Base-by-base conservation (phyloP, 2,888 invertebrate genomes). In the Thecocarcelia acutangulata region DNA sequence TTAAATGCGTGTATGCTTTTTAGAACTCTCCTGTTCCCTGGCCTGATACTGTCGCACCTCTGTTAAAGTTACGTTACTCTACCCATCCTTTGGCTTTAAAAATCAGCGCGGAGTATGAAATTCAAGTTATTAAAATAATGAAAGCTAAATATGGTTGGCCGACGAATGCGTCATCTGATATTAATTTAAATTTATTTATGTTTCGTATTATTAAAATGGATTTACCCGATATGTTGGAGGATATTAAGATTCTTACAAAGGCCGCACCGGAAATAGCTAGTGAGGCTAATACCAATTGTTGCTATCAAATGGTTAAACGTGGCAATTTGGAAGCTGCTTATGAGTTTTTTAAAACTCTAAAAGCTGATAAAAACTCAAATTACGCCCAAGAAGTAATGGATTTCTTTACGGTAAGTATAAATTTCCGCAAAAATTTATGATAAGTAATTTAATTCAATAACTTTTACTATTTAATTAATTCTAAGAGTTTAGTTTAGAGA, bases 91-190 rank as follows among this genome's bases (percentile, higher is more conserved):
- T 90, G 40, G 89, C 90, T 8, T 76, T 86, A 0, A 89, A 89
- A 81, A 91, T 91, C 40, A 87, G 87, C 64, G 87, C 87, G 0
- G 89, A 90, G 84, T 90, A 89, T 73, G 90, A 91, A 78, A 87
- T 89, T 40, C 91, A 91, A 85, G 87, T 87, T 9, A 89, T 91
- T 8, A 91, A 91, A 85, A 89, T 90, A 15, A 89, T 91, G 87
- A 90, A 90, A 84, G 87, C 87, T 0, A 91, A 91, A 84, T 91
- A 91, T 73, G 89, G 88, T 37, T 91, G 91, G 90, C 87, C 89
- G 2, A 87, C 87, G 0, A 88, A 90, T 72, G 85, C 86, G 24
- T 84, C 86, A 5, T 83, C 85, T 0, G 87, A 89, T 58, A 86
- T 87, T 17, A 88, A 89, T 80, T 85, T 90, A 56, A 88, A 88